Evolutionary conservation across 2,888 invertebrate genomes (phyloP).

Genomic region (Nomada hirtipes): DNA sequence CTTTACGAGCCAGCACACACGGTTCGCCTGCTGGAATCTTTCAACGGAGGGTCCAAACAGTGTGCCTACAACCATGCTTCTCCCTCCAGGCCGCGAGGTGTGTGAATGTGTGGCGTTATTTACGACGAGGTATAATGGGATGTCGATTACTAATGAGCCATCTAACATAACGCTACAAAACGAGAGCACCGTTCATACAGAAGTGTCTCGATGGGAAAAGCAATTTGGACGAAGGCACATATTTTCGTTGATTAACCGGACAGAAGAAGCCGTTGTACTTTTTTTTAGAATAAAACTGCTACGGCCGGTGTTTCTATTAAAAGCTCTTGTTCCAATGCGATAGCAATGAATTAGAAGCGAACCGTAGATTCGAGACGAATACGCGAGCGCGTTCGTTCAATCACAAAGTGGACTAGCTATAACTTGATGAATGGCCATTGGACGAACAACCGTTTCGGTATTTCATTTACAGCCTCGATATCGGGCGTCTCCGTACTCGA

Average conservation of each 20-base stretch:
- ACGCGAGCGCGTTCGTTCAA: conserved; percentile 29
- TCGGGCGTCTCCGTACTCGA: conserved; percentile 1
- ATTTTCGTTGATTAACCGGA: too few relatives aligned
- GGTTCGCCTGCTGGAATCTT: conserved; percentile 38
- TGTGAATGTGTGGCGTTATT: conserved; percentile 72
- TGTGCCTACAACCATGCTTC: conserved; percentile 70
- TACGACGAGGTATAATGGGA: conserved; percentile 80
- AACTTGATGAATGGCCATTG: conserved; percentile 42
- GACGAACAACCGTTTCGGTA: neutral
- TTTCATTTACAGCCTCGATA: conserved; percentile 35
- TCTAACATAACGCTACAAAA: conserved; percentile 70
- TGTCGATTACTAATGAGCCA: conserved; percentile 81
- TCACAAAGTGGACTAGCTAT: conserved; percentile 39
- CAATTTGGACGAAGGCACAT: too few relatives aligned
- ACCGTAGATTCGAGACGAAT: conserved; percentile 11
- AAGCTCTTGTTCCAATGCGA: neutral
- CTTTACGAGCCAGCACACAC: conserved; percentile 72
- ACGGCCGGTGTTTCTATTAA: neutral
- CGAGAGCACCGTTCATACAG: conserved; percentile 18
- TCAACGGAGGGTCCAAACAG: conserved; percentile 16
- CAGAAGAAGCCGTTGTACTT: too few relatives aligned
- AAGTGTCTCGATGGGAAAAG: conserved; percentile 33
- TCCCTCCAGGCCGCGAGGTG: neutral
- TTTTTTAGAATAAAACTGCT: too few relatives aligned
- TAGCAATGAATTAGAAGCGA: conserved; percentile 37